phyloP scores from a whole-genome alignment of 2,113 vertebrate genomes.

The Phalacrocorax pelagicus region DNA sequence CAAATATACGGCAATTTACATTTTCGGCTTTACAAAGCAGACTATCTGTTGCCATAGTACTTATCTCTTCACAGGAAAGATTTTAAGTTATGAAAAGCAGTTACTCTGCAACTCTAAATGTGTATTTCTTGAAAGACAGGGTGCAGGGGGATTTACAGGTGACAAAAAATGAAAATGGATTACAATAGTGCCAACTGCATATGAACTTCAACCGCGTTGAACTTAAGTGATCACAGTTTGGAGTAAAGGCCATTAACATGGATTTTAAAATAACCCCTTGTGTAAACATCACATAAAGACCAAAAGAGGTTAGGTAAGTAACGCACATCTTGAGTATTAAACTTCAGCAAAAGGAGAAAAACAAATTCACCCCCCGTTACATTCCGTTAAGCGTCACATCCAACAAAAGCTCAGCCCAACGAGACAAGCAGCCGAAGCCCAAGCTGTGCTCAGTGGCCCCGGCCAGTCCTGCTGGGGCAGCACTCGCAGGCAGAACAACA shows the following conservation, averaged over 20 bases:
- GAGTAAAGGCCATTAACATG: constrained; percentile 34
- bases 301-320: constrained; percentile 13
- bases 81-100: not conserved
- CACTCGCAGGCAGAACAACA: not conserved
- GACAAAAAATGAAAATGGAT: not conserved
- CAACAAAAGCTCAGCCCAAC: not conserved
- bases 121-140: not conserved
- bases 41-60: not conserved
- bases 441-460: not conserved
- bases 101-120: not conserved
- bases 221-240: not conserved
- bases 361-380: not conserved
- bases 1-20: not conserved
- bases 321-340: not conserved
- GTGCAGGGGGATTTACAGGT: not conserved
- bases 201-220: constrained; percentile 19
- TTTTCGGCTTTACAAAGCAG: not conserved
- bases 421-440: not conserved
- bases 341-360: not conserved
- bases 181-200: not conserved
- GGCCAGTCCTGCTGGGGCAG: not conserved
- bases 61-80: not conserved
- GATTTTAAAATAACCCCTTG: not conserved
- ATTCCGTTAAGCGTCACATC: constrained; percentile 6
- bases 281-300: not conserved